Percentiles rank a stretch among this genome's conserved stretches.
Evolutionary conservation across 2,797 vertebrate genomes (phyloP).

Genomic region (Gymnoscopelus braueri): DNA sequence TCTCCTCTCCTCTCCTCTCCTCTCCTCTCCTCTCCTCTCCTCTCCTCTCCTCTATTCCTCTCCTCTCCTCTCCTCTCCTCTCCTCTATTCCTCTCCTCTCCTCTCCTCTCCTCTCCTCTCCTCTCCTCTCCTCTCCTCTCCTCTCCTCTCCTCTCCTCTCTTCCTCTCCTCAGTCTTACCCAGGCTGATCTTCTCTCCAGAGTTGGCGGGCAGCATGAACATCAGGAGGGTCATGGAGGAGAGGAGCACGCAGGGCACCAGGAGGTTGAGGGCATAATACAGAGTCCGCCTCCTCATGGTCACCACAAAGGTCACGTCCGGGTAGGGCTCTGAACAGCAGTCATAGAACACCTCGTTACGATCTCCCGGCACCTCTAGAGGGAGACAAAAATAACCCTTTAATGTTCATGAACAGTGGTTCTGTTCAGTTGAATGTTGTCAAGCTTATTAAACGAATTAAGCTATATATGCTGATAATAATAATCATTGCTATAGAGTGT

Average conservation of each 20-base stretch:
- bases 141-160: slow-evolving; percentile 6
- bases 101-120: slow-evolving; percentile 9
- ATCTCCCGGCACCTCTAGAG: slow-evolving; percentile 78
- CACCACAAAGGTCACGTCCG: slow-evolving; percentile 85
- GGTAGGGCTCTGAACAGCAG: slow-evolving; percentile 84
- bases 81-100: slow-evolving; percentile 12
- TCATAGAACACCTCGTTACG: slow-evolving; percentile 83
- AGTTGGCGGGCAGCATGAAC: slow-evolving; percentile 84
- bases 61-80: slow-evolving; percentile 24
- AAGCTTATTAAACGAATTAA: neutral
- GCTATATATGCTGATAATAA: too few relatives aligned
- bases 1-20: neutral
- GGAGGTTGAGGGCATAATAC: slow-evolving; percentile 85
- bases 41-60: too few relatives aligned
- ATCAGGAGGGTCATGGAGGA: slow-evolving; percentile 85
- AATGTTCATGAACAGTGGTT: neutral
- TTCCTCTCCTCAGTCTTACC: slow-evolving; percentile 45
- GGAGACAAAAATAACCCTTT: neutral
- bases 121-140: neutral
- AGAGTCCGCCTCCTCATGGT: slow-evolving; percentile 82
- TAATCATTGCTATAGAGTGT: too few relatives aligned
- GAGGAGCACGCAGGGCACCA: slow-evolving; percentile 84
- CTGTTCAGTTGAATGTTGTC: too few relatives aligned
- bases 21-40: slow-evolving; percentile 13
- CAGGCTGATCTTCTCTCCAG: slow-evolving; percentile 84